Base-by-base conservation (phyloP, 2,113 vertebrate genomes). In the Cyprichromis sp. region DNA sequence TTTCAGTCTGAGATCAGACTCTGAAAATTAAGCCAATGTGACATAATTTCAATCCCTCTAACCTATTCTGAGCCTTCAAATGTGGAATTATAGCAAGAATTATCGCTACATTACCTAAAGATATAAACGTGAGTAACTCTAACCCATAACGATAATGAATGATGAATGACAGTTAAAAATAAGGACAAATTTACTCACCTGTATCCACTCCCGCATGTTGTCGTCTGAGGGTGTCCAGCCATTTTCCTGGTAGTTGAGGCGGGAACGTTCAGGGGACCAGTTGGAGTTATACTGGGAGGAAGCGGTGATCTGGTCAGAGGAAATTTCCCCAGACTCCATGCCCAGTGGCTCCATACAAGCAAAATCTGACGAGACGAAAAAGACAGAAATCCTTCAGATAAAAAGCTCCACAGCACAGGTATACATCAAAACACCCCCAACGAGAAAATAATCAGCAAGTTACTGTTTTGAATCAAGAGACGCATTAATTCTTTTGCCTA, bases 221-320 rank as follows among this genome's bases (percentile, higher is more conserved):
- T 99, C 99, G 40, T 98, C 97, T 16, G 98, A 97, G 0, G 99
- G 99, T 2, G 99, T 99, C 99, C 99, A 99, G 79, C 98, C 99
- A 12, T 99, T 99, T 90, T 98, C 97, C 5, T 94, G 95, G 91
- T 98, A 98, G 96, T 99, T 97, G 66, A 99, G 97, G 5, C 99
- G 96, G 8, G 98, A 98, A 63, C 98, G 97, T 86, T 98, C 97
- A 2, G 98, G 93, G 17, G 98, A 98, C 99, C 99, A 99, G 95
- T 97, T 98, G 93, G 94, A 89, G 3, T 98, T 98, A 61, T 99
- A 99, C 95, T 99, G 97, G 81, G 98, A 99, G 36, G 98, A 98
- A n/a, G 97, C 97, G 7, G 90, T 96, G 96, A 99, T 99, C 90
- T 97, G 97, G 50, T 98, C 97, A 2, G 97, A 96, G 57, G 96